A percentile compares a stretch with the other conserved stretches of the same genome.
phyloP scores from a whole-genome alignment of 2,797 vertebrate species.

The Cirrhinus mrigala region DNA sequence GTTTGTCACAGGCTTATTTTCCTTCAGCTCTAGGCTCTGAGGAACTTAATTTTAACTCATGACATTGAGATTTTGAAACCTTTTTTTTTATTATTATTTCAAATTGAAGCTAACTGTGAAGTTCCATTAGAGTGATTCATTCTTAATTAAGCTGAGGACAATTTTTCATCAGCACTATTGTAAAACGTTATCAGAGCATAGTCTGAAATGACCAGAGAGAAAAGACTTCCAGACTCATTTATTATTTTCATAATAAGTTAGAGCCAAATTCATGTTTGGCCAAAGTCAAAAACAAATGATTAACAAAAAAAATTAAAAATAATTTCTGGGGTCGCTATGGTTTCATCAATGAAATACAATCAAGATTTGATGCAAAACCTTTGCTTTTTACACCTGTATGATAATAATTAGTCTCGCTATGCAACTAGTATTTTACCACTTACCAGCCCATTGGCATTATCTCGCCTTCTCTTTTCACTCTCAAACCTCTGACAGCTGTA shows the following conservation, averaged over 20 bases:
- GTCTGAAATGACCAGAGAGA: constrained; percentile 12
- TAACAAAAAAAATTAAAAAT: neutral
- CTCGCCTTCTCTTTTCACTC: constrained; percentile 54
- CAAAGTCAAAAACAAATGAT: constrained; percentile 10
- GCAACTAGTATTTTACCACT: neutral
- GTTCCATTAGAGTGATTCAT: constrained; percentile 40
- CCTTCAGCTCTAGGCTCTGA: neutral
- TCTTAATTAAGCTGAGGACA: constrained; percentile 41
- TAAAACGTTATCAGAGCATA: constrained; percentile 45
- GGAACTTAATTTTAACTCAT: constrained; percentile 24
- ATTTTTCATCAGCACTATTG: constrained; percentile 45
- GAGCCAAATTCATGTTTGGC: constrained; percentile 3
- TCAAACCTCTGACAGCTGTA: constrained; percentile 74
- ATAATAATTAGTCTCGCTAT: neutral
- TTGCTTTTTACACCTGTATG: neutral
- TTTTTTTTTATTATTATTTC: constrained; percentile 29
- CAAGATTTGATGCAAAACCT: neutral
- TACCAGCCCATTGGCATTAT: constrained; percentile 42
- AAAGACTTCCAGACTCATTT: constrained; percentile 35
- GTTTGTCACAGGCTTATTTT: constrained; percentile 29
- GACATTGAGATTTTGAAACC: neutral
- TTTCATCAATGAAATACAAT: neutral
- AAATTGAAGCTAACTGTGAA: constrained; percentile 35
- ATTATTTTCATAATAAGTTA: constrained; percentile 6
- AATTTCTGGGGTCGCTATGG: neutral